Conservation (phyloP, 2,797 vertebrate species). For the Columba guinea region DNA sequence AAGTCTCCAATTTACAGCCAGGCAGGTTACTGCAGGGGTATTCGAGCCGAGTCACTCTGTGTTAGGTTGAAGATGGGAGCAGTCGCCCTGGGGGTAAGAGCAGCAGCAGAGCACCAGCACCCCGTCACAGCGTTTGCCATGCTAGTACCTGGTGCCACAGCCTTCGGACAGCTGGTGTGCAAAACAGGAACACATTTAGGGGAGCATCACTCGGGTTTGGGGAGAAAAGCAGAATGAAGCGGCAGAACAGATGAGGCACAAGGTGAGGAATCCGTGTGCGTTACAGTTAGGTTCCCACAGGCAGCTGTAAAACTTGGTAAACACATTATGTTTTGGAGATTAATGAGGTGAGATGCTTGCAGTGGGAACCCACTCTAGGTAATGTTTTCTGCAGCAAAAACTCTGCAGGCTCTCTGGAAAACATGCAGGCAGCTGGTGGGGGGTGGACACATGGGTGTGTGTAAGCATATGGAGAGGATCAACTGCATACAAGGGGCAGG, state of each 20-base stretch:
- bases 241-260: neutral
- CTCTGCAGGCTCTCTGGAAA: neutral
- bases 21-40: neutral
- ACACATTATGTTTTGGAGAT: neutral
- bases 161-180: neutral
- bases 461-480: neutral
- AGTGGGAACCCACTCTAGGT: neutral
- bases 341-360: constrained; percentile 2
- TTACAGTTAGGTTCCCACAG: neutral
- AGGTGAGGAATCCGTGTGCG: neutral
- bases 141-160: neutral
- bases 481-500: neutral
- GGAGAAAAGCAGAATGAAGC: neutral
- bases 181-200: rapidly evolving
- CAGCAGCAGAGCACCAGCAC: rapidly evolving
- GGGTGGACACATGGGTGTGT: too few relatives aligned
- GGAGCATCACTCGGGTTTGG: neutral
- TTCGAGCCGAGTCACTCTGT: neutral
- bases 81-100: neutral
- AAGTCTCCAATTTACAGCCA: constrained; percentile 31
- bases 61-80: constrained; percentile 10
- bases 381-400: neutral
- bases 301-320: neutral
- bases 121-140: rapidly evolving
- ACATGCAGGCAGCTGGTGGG: neutral